Conservation (phyloP, 2,888 invertebrate genomes). For the Bombylius discolor region DNA sequence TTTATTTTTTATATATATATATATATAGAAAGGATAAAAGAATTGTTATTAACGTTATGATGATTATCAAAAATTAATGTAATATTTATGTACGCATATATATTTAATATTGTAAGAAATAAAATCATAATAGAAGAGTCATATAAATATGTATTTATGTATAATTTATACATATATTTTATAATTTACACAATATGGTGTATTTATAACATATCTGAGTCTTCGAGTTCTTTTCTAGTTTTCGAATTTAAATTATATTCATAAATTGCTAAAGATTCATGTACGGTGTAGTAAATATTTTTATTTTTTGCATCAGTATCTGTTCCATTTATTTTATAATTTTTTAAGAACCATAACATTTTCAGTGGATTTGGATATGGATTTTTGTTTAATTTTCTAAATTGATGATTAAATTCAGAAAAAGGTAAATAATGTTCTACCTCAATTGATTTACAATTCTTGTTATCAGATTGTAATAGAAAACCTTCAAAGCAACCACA, state of each 20-base stretch:
- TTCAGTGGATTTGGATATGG: constrained; percentile 26
- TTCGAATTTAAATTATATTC: constrained; percentile 32
- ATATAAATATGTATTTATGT: no score
- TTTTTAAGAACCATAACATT: constrained; percentile 36
- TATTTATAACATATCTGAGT: constrained; percentile 24
- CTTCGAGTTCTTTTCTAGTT: constrained; percentile 28
- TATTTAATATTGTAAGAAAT: no score
- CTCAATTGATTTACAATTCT: constrained; percentile 53
- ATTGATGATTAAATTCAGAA: constrained; percentile 40
- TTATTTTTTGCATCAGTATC: constrained; percentile 39
- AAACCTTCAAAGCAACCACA: constrained; percentile 32
- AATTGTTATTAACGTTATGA: no score
- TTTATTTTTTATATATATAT: no score
- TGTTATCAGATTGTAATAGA: constrained; percentile 42
- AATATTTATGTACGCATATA: no score
- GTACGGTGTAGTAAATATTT: constrained; percentile 40
- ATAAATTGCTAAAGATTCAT: constrained; percentile 35
- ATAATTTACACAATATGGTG: no score
- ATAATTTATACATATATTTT: no score
- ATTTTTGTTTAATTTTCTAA: constrained; percentile 40
- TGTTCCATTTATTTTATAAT: constrained; percentile 40
- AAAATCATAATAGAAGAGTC: no score
- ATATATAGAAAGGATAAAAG: no score
- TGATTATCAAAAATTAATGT: no score
- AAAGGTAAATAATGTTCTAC: constrained; percentile 43